Evolutionary conservation across 2,888 invertebrate species (phyloP).

Genomic region (Orthosia gracilis): DNA sequence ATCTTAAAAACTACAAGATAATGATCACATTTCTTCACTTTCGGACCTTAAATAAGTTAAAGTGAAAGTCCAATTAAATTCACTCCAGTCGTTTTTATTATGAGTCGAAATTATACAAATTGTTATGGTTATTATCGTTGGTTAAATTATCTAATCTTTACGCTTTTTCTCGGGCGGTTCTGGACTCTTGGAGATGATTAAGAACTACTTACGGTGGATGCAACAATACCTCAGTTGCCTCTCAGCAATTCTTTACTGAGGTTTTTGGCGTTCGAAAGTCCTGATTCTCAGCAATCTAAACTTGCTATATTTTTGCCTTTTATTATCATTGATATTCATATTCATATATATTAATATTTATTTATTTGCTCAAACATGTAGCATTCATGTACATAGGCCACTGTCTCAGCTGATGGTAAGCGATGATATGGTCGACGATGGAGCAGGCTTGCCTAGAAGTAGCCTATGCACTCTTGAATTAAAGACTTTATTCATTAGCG

Average conservation of each 20-base stretch:
- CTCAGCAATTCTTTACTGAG: too few species aligned
- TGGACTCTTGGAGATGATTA: conserved; percentile 14
- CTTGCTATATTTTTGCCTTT: too few species aligned
- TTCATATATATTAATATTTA: too few species aligned
- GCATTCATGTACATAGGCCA: too few species aligned
- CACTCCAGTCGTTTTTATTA: conserved; percentile 34
- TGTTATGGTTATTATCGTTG: conserved; percentile 28
- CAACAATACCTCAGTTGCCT: too few species aligned
- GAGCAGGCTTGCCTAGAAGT: too few species aligned
- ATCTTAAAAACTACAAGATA: conserved; percentile 11
- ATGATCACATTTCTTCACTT: conserved; percentile 21
- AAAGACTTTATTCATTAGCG: too few species aligned
- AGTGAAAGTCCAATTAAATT: conserved; percentile 61
- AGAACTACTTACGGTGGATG: background rate
- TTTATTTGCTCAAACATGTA: too few species aligned
- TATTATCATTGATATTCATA: too few species aligned
- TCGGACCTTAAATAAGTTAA: conserved; percentile 31
- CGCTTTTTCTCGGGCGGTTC: conserved; percentile 40
- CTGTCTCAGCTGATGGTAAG: too few species aligned
- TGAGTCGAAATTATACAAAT: conserved; percentile 38
- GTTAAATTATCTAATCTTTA: conserved; percentile 45
- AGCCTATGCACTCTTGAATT: too few species aligned
- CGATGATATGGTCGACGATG: too few species aligned
- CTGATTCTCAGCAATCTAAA: background rate
- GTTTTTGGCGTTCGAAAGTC: background rate